phyloP scores from a whole-genome alignment of 2,888 invertebrate genomes.

The Lepidochrysops patricia region DNA sequence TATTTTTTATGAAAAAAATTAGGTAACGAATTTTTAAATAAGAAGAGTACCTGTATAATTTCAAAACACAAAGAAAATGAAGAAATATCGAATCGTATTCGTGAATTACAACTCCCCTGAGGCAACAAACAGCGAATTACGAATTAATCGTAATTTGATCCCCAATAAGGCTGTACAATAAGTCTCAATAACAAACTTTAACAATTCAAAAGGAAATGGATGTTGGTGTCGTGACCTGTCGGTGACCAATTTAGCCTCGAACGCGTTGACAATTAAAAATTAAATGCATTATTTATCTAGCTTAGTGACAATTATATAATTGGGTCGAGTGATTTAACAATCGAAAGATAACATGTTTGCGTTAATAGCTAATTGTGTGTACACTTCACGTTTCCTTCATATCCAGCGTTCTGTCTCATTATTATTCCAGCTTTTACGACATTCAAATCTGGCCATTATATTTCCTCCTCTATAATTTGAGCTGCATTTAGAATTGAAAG shows the following conservation, averaged over 20 bases:
- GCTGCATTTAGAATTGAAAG: conserved; percentile 11
- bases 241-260: conserved; percentile 1
- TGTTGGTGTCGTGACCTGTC: conserved; percentile 6
- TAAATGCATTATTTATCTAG: conserved; percentile 12
- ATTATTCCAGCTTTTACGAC: neutral
- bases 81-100: neutral
- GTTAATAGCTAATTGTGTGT: neutral
- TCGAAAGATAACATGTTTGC: conserved; percentile 15
- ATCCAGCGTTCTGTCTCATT: neutral
- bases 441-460: neutral
- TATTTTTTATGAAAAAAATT: too few relatives aligned
- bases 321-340: conserved; percentile 15
- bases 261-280: conserved; percentile 9
- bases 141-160: conserved; percentile 3
- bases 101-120: neutral
- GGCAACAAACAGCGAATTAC: neutral
- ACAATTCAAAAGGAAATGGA: conserved; percentile 2
- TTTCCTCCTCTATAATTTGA: neutral
- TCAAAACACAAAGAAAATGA: neutral
- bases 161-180: neutral
- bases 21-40: too few relatives aligned
- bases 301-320: conserved; percentile 13
- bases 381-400: neutral
- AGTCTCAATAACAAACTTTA: neutral
- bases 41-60: too few relatives aligned